Evolutionary conservation across 2,113 vertebrate genomes (phyloP), one percentile per base, ranked within the genome.

Genomic region (Tetrao urogallus): DNA sequence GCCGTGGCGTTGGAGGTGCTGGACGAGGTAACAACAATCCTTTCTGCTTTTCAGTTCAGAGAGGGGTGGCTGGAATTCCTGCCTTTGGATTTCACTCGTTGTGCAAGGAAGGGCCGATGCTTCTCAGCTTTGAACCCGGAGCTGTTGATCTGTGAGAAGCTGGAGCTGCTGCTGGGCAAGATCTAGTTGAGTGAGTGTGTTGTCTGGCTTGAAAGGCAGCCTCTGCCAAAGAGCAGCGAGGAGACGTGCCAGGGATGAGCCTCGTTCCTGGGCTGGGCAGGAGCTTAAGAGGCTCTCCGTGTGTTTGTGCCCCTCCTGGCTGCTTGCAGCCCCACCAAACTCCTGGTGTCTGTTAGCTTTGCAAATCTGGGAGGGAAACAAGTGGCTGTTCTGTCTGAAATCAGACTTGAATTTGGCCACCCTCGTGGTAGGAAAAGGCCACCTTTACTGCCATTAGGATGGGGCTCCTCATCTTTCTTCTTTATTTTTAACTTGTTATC

Each of bases 1-100:
- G 99, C 88, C 97, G 98, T 0, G 99, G 99, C 30, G 95, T 98
- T 70, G 99, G 99, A n/a, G 97, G 98, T 34, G 95, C 97, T 0
- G 98, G 99, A 7, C 88, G 99, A 98, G 99, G 99, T 99, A 97
- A 94, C 8, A 3, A 94, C 8, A 4, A n/a, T 64, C n/a, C 61
- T 8, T 8, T 15, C 38, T 34, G 10, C 20, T 10, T 19, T 50
- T 16, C 58, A 5, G n/a, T 22, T 43, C 1, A 1, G 11, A 19
- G 6, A 60, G 12, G 20, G 67, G 17, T 0, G 38, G 38, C 15
- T 0, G 2, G n/a, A 27, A n/a, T 78, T n/a, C 45, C 47, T 42
- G 43, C 43, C 9, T 57, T 50, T 3, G 2, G 16, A 16, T 27
- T 4, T 18, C 42, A 11, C 65, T 28, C 60, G 14, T 15, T 8